Evolutionary conservation across 2,113 vertebrate genomes (phyloP).

Genomic region (Pantherophis guttatus): DNA sequence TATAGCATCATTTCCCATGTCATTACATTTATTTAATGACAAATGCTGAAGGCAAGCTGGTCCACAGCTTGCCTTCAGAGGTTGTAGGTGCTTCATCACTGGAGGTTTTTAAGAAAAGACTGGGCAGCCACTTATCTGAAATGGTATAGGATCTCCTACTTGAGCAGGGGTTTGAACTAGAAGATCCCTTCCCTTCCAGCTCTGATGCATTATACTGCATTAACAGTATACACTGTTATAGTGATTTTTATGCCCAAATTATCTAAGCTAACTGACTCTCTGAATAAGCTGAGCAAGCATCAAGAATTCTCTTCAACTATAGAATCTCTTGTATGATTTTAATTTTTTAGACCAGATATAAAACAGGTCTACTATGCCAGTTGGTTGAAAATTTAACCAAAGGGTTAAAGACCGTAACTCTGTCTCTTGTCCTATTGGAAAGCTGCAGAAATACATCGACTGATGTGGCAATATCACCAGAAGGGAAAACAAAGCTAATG

Average conservation of each 20-base stretch:
- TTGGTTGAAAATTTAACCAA: neutral
- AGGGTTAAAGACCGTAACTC: neutral
- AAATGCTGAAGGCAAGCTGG: neutral
- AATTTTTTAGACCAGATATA: neutral
- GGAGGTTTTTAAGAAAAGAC: too few relatives aligned
- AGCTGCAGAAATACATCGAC: neutral
- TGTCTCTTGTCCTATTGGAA: neutral
- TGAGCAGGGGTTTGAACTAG: too few relatives aligned
- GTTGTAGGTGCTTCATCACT: neutral
- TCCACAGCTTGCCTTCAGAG: neutral
- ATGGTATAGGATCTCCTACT: too few relatives aligned
- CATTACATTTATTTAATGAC: neutral
- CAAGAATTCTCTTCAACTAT: neutral
- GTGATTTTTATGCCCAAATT: neutral
- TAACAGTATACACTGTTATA: neutral
- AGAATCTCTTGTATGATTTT: neutral
- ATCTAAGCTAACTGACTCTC: neutral
- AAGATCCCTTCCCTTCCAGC: too few relatives aligned
- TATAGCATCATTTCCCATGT: neutral
- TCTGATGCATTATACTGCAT: neutral
- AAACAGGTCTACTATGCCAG: neutral
- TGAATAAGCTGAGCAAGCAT: neutral
- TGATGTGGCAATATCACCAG: neutral
- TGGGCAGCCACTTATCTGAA: too few relatives aligned
- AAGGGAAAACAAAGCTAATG: neutral